Conservation (phyloP, 92 coral and sea anemone genomes). For the Parazoanthus swiftii region DNA sequence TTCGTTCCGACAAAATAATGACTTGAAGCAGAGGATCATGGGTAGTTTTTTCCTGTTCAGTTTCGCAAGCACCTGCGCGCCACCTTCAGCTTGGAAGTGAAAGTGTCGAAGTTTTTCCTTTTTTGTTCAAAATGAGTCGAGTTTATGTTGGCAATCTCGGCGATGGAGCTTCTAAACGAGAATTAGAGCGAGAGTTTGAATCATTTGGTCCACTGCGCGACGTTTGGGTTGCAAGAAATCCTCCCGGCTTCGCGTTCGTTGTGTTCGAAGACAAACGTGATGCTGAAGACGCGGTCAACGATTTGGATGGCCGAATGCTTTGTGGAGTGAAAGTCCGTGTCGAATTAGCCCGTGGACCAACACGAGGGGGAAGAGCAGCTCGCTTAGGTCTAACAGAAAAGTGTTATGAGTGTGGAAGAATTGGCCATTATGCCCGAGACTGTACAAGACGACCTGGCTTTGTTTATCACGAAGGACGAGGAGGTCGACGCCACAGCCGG, state of each 20-base stretch:
- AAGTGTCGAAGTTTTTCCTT: background rate
- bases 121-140: conserved; percentile 57
- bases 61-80: conserved; percentile 30
- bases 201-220: conserved; percentile 87
- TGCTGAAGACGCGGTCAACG: conserved; percentile 90
- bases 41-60: background rate
- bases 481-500: conserved; percentile 37
- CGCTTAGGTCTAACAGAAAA: conserved; percentile 81
- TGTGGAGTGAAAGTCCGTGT: conserved; percentile 87
- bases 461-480: conserved; percentile 35
- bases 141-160: conserved; percentile 96
- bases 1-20: background rate
- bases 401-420: conserved; percentile 95
- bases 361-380: conserved; percentile 93
- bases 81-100: background rate
- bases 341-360: conserved; percentile 95
- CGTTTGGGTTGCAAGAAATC: conserved; percentile 99
- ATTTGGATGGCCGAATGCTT: conserved; percentile 72
- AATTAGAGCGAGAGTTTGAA: conserved; percentile 88
- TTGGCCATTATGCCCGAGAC: conserved; percentile 93
- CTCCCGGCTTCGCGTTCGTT: conserved; percentile 97
- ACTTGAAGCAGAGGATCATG: conserved; percentile 45
- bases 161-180: conserved; percentile 92
- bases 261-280: conserved; percentile 95
- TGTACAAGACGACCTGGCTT: conserved; percentile 77